Percentiles rank a stretch among this genome's conserved stretches.
These are phyloP conservation scores for Orthonevra nobilis DNA, from an alignment of 2,888 invertebrate genomes.

Conservation along the genomic window DNA sequence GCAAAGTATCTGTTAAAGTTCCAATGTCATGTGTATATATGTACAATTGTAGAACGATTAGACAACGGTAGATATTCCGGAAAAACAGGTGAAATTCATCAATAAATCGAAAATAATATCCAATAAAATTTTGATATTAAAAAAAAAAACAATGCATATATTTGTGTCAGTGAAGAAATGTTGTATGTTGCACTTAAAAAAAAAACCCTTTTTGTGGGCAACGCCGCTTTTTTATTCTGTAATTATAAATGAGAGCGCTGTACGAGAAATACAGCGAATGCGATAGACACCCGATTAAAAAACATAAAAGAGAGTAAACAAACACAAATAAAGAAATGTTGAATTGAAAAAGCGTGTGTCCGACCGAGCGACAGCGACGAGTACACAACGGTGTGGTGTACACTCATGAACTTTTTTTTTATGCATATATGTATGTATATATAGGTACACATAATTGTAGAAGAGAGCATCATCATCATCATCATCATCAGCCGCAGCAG, in stretches of 20 bases:
- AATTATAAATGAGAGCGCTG: slow-evolving; percentile 29
- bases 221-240: slow-evolving; percentile 9
- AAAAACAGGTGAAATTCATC: too few species aligned
- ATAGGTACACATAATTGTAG: slow-evolving; percentile 36
- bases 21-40: too few species aligned
- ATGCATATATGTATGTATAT: background rate
- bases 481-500: too few species aligned
- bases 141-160: too few species aligned
- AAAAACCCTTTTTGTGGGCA: background rate
- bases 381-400: slow-evolving; percentile 50
- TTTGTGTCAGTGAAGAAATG: too few species aligned
- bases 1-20: too few species aligned
- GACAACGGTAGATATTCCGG: too few species aligned
- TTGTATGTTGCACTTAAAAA: too few species aligned
- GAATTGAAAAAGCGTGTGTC: slow-evolving; percentile 56
- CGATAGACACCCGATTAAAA: slow-evolving; percentile 17
- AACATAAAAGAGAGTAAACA: slow-evolving; percentile 13
- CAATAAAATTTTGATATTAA: background rate
- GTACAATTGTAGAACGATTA: too few species aligned
- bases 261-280: slow-evolving; percentile 25
- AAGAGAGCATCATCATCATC: slow-evolving; percentile 49
- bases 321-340: slow-evolving; percentile 36
- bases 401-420: slow-evolving; percentile 45
- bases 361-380: slow-evolving; percentile 39
- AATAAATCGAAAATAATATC: too few species aligned